Evolutionary conservation across 2,113 vertebrate species (phyloP).

Genomic region (Lethenteron reissneri): DNA sequence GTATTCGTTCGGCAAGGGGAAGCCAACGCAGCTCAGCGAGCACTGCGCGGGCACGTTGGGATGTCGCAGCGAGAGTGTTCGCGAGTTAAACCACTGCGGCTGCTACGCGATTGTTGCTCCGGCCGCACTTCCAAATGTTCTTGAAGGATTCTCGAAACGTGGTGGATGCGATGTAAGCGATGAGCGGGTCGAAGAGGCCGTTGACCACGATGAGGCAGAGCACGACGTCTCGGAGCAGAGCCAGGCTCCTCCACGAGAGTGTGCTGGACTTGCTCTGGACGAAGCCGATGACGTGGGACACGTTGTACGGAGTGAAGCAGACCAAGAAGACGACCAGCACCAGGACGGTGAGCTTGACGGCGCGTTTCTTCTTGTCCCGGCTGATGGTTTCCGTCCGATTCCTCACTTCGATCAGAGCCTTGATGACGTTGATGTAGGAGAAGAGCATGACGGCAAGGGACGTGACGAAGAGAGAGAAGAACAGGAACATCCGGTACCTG

Average conservation of each 20-base stretch:
- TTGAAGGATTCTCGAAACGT: constrained; percentile 27
- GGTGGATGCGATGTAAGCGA: constrained; percentile 56
- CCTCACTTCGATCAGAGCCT: constrained; percentile 10
- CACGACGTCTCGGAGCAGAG: constrained; percentile 20
- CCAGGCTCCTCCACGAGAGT: constrained; percentile 27
- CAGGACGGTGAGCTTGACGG: constrained; percentile 31
- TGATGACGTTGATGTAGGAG: constrained; percentile 33
- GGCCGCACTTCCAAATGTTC: background rate
- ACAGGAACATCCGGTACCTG: constrained; percentile 39
- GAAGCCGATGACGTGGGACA: constrained; percentile 51
- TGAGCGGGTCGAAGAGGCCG: constrained; percentile 45
- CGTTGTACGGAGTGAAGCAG: constrained; percentile 53
- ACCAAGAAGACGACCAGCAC: constrained; percentile 37
- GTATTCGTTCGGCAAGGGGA: too few relatives aligned
- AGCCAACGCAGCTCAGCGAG: too few relatives aligned
- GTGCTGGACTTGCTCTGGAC: constrained; percentile 19
- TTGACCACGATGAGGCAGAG: constrained; percentile 39
- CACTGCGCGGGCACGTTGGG: too few relatives aligned
- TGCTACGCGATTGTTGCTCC: too few relatives aligned
- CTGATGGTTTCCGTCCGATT: constrained; percentile 15
- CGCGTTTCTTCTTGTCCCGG: constrained; percentile 21
- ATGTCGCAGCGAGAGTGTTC: too few relatives aligned
- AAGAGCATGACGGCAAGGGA: constrained; percentile 32
- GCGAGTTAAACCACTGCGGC: too few relatives aligned
- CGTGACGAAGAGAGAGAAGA: constrained; percentile 37